Evolutionary conservation across 2,797 vertebrate species (phyloP).

Genomic region (Anableps anableps): DNA sequence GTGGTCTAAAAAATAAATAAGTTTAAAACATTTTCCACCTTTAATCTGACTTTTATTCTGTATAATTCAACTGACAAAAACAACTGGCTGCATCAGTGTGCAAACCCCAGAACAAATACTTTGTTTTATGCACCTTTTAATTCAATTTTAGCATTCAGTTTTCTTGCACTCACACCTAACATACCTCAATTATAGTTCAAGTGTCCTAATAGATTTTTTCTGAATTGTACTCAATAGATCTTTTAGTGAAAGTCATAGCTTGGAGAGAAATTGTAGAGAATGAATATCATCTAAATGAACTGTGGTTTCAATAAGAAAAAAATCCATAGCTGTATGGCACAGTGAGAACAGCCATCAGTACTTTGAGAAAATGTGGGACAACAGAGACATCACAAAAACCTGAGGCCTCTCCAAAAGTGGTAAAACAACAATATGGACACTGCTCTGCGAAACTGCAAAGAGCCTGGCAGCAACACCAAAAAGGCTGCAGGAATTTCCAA

Average conservation of each 20-base stretch:
- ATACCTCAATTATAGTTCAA: background rate
- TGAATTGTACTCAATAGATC: background rate
- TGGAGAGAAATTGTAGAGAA: background rate
- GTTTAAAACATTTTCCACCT: background rate
- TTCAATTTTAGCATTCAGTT: background rate
- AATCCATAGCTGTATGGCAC: background rate
- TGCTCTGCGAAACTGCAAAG: too few relatives aligned
- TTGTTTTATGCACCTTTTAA: too few relatives aligned
- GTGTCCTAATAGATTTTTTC: background rate
- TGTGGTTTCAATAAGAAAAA: background rate
- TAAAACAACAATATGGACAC: background rate
- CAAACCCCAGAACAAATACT: background rate
- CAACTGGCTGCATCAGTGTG: background rate
- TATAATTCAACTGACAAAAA: background rate
- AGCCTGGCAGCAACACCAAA: background rate
- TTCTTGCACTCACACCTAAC: background rate
- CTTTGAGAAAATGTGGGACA: background rate
- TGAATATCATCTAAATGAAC: background rate
- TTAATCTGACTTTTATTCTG: background rate
- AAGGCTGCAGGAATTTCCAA: too few relatives aligned
- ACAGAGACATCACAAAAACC: background rate
- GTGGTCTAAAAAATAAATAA: background rate
- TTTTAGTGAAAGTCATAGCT: background rate
- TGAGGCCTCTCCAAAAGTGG: background rate
- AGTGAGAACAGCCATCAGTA: background rate